Base-by-base conservation (phyloP, 2,888 invertebrate genomes). In the Hirtodrosophila trivittata region DNA sequence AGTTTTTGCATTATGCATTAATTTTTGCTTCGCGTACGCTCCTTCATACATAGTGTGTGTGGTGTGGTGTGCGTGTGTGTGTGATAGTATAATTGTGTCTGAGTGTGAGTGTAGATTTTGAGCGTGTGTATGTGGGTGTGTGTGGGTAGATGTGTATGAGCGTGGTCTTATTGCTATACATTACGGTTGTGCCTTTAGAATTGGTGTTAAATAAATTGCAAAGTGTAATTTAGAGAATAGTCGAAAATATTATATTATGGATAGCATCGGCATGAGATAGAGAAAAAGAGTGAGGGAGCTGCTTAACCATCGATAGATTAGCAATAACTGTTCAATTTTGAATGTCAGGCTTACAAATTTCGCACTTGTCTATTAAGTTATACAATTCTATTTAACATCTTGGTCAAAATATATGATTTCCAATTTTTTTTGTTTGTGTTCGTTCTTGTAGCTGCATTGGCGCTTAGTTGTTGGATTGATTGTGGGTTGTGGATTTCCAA, bases 281-380 rank as follows among this genome's bases (percentile, higher is more conserved):
- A 49, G 43, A 45, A 39, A 47, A 39, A 66, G 26, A 32, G 10
- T 14, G 25, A 10, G 18, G 28, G 65, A 33, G 30, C 55, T 74
- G 42, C 65, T n/a, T n/a, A 66, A 39, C 26, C 52, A 49, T 32
- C 8, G 5, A 32, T 5, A 39, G 28, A 55, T 66, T 55, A 50
- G 59, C 46, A 69, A 69, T 64, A 86, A 86, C 84, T 80, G 58
- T 69, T 77, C 42, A 80, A 80, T 86, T 80, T 80, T 69, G 77
- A 80, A 62, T 69, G 73, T 65, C 64, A 72, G 69, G 62, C 62
- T 80, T 66, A 76, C 55, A 86, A 80, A 84, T 72, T 75, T 70
- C 41, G 66, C 64, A 47, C 42, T 58, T 69, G 63, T 75, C 70
- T 58, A 64, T 64, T 63, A 70, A 47, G 30, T 51, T 65, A 21